A percentile compares a stretch with the other conserved stretches of the same genome.
Conservation (phyloP, 2,888 invertebrate genomes). For the Ellobium chinense region DNA sequence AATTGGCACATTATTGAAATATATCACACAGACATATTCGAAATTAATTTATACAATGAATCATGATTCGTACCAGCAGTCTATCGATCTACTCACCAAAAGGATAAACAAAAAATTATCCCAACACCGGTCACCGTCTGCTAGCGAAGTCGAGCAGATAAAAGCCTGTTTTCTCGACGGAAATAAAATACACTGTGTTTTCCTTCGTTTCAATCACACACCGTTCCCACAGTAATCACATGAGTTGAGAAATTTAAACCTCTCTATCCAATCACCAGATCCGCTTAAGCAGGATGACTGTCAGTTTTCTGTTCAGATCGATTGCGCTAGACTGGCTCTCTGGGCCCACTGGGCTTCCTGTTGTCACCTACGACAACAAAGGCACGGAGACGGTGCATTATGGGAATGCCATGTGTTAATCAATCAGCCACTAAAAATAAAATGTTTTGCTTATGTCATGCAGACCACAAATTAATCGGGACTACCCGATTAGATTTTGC, state of each 20-base stretch:
- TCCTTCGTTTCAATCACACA: neutral
- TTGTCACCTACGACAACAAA: slow-evolving; percentile 48
- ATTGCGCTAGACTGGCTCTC: slow-evolving; percentile 16
- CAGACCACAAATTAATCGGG: neutral
- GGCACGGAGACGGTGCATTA: slow-evolving; percentile 28
- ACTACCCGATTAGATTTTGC: neutral
- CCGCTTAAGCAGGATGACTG: neutral
- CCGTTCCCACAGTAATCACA: neutral
- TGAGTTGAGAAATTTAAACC: neutral
- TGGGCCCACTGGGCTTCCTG: slow-evolving; percentile 28
- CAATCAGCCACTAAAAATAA: slow-evolving; percentile 32
- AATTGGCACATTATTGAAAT: too few species aligned
- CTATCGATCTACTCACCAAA: neutral
- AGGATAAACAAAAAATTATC: slow-evolving; percentile 14
- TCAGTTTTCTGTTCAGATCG: neutral
- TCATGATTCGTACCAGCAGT: neutral
- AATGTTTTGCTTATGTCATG: slow-evolving; percentile 30
- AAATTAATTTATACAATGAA: neutral
- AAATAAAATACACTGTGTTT: too few species aligned
- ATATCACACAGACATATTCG: too few species aligned
- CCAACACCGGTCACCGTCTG: slow-evolving; percentile 38
- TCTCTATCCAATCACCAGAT: too few species aligned
- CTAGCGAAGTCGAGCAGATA: neutral
- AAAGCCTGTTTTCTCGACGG: too few species aligned
- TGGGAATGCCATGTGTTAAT: slow-evolving; percentile 26